Evolutionary conservation across 2,888 invertebrate genomes (phyloP).

Genomic region (Brenthis ino): DNA sequence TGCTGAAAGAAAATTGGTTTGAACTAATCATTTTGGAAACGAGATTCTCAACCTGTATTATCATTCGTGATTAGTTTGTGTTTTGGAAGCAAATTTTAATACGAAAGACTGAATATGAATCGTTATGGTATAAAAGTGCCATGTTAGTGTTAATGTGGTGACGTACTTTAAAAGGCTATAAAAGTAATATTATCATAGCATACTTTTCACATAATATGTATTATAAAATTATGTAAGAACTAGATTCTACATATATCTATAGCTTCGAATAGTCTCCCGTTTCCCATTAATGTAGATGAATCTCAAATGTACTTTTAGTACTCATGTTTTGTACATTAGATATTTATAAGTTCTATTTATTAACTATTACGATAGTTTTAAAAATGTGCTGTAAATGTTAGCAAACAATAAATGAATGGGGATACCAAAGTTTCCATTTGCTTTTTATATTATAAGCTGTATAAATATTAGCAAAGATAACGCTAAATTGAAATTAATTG

Average conservation of each 20-base stretch:
- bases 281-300: slow-evolving; percentile 60
- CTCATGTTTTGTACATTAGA: slow-evolving; percentile 63
- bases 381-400: slow-evolving; percentile 48
- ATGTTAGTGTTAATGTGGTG: slow-evolving; percentile 73
- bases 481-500: slow-evolving; percentile 45
- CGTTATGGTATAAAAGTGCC: slow-evolving; percentile 76
- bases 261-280: slow-evolving; percentile 55
- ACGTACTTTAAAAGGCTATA: slow-evolving; percentile 33
- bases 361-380: slow-evolving; percentile 57
- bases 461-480: slow-evolving; percentile 18
- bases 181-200: slow-evolving; percentile 19
- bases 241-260: slow-evolving; percentile 32
- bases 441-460: slow-evolving; percentile 29
- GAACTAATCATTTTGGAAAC: slow-evolving; percentile 40
- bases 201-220: neutral
- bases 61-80: slow-evolving; percentile 36
- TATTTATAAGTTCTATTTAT: slow-evolving; percentile 64
- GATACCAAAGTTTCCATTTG: slow-evolving; percentile 61
- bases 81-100: slow-evolving; percentile 51
- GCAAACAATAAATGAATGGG: slow-evolving; percentile 47
- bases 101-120: slow-evolving; percentile 75
- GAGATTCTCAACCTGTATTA: slow-evolving; percentile 18
- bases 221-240: slow-evolving; percentile 18
- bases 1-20: slow-evolving; percentile 77
- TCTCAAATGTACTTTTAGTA: slow-evolving; percentile 62